Percentiles rank a stretch among this genome's conserved stretches.
These are phyloP conservation scores for Esperia sulphurella DNA, from an alignment of 2,888 invertebrate species.

Conservation along the genomic window DNA sequence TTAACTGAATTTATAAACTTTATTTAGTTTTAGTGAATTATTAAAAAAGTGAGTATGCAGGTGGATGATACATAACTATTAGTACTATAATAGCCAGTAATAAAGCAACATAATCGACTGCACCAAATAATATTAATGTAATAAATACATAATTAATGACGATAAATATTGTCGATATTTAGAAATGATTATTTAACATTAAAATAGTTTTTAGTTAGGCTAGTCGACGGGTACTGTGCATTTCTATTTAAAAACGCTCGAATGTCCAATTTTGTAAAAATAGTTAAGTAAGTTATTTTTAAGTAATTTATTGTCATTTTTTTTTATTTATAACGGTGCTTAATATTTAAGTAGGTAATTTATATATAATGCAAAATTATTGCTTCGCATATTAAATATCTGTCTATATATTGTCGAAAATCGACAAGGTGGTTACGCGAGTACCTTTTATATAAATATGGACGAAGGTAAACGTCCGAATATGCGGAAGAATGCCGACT, in stretches of 20 bases:
- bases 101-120: slow-evolving; percentile 34
- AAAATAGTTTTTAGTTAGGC: slow-evolving; percentile 37
- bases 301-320: slow-evolving; percentile 28
- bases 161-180: not conserved
- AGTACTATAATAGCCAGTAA: slow-evolving; percentile 23
- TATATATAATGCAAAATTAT: slow-evolving; percentile 27
- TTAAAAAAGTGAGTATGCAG: slow-evolving; percentile 34
- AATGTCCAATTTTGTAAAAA: slow-evolving; percentile 75
- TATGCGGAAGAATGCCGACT: no score
- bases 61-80: slow-evolving; percentile 28
- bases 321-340: slow-evolving; percentile 53
- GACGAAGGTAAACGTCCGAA: no score
- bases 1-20: slow-evolving; percentile 20
- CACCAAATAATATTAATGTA: slow-evolving; percentile 43
- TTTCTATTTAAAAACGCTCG: slow-evolving; percentile 51
- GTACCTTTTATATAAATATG: slow-evolving; percentile 61
- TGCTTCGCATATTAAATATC: slow-evolving; percentile 20
- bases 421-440: slow-evolving; percentile 70
- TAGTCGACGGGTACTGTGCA: slow-evolving; percentile 78
- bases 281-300: slow-evolving; percentile 27
- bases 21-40: slow-evolving; percentile 18
- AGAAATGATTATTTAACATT: no score
- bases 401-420: slow-evolving; percentile 36
- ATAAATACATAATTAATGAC: slow-evolving; percentile 21
- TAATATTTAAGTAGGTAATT: slow-evolving; percentile 43